Percentiles rank a stretch among this genome's conserved stretches.
phyloP scores from a whole-genome alignment of 2,113 vertebrate species.

The Hippocampus barbouri region DNA sequence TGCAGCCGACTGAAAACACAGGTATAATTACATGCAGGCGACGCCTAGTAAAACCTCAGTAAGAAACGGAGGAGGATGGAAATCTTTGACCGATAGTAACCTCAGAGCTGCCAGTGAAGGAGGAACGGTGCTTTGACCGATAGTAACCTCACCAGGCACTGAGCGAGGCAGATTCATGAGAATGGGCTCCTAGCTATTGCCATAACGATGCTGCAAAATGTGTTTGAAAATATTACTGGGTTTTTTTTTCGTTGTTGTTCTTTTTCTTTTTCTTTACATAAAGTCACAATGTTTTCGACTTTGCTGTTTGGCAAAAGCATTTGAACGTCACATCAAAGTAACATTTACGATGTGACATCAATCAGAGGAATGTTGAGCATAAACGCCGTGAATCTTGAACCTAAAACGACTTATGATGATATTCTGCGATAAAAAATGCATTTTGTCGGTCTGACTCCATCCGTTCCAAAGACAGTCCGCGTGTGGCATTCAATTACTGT shows the following conservation, averaged over 20 bases:
- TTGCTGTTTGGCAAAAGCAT: background rate
- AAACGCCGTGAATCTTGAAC: background rate
- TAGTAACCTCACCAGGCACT: constrained; percentile 63
- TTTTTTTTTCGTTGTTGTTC: background rate
- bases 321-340: background rate
- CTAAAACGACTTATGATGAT: background rate
- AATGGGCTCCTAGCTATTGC: background rate
- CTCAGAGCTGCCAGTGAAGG: constrained; percentile 5
- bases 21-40: background rate
- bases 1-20: background rate
- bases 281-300: background rate
- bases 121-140: constrained; percentile 65
- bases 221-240: background rate
- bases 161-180: constrained; percentile 14
- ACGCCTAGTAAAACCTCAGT: constrained; percentile 9
- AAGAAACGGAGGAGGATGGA: constrained; percentile 20
- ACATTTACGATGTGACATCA: background rate
- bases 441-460: background rate
- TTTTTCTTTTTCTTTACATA: background rate
- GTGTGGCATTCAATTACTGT: constrained; percentile 27
- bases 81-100: constrained; percentile 10
- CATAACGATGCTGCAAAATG: background rate
- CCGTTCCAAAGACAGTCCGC: constrained; percentile 7
- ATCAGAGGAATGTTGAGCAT: background rate
- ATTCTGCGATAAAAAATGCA: constrained; percentile 13